These are phyloP conservation scores for Sturnira hondurensis DNA, from an alignment of 2,113 vertebrate genomes.

Conservation along the genomic window DNA sequence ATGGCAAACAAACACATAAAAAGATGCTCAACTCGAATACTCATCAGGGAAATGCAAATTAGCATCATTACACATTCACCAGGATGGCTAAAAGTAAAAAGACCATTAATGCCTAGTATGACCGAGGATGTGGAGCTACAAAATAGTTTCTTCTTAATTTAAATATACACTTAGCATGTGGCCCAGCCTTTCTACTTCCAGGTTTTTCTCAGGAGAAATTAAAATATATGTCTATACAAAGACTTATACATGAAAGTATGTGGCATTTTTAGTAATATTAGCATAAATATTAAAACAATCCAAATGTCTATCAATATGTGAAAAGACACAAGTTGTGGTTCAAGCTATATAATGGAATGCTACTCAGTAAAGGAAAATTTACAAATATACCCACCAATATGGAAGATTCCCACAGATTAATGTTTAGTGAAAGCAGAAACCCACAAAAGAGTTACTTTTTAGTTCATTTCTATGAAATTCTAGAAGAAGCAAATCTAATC, in stretches of 20 bases:
- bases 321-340: not conserved
- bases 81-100: not conserved
- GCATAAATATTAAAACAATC: not conserved
- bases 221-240: not conserved
- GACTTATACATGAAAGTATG: not conserved
- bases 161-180: not conserved
- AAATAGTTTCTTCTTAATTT: not conserved
- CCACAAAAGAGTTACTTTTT: not conserved
- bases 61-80: not conserved
- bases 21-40: not conserved
- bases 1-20: not conserved
- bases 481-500: constrained; percentile 17
- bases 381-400: not conserved
- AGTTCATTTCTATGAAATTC: not conserved
- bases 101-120: not conserved
- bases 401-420: not conserved
- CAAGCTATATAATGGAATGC: not conserved
- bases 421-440: not conserved
- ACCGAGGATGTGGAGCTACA: not conserved
- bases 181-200: not conserved
- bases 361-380: not conserved
- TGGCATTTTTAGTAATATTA: not conserved
- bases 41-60: not conserved
- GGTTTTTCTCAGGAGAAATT: not conserved
- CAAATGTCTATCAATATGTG: not conserved